These are phyloP conservation scores for Stegostoma tigrinum DNA, from an alignment of 2,113 vertebrate genomes.

Conservation along the genomic window DNA sequence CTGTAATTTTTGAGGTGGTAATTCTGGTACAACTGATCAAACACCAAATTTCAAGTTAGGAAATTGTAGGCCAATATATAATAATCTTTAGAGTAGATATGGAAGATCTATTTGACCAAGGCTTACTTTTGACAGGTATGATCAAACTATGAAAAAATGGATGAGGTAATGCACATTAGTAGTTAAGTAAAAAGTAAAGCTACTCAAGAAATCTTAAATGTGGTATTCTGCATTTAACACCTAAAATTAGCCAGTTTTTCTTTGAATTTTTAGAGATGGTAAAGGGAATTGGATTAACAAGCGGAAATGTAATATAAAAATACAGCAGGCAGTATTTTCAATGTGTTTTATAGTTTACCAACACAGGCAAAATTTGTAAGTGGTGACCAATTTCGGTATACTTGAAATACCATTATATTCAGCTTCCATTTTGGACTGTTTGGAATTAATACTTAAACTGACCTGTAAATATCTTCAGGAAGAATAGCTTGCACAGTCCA, in stretches of 20 bases:
- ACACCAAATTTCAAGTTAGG: not conserved
- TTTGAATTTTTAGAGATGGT: not conserved
- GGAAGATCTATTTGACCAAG: not conserved
- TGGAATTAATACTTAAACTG: not conserved
- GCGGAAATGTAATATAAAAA: not conserved
- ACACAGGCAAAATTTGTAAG: not conserved
- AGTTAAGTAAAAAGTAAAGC: not conserved
- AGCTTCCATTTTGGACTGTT: slow-evolving; percentile 18
- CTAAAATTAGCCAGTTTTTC: not conserved
- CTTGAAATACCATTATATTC: slow-evolving; percentile 6
- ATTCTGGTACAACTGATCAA: not conserved
- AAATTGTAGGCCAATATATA: not conserved
- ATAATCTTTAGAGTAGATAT: not conserved
- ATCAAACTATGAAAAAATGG: not conserved
- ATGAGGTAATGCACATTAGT: not conserved
- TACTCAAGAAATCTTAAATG: not conserved
- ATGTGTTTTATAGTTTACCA: not conserved
- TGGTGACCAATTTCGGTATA: not conserved
- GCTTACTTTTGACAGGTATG: not conserved
- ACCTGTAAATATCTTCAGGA: not conserved
- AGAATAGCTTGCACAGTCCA: not conserved
- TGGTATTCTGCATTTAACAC: not conserved
- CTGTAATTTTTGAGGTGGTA: not conserved
- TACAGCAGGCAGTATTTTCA: not conserved
- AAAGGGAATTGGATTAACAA: slow-evolving; percentile 1